phyloP scores from a whole-genome alignment of 2,797 vertebrate genomes.

The Tenualosa ilisha region DNA sequence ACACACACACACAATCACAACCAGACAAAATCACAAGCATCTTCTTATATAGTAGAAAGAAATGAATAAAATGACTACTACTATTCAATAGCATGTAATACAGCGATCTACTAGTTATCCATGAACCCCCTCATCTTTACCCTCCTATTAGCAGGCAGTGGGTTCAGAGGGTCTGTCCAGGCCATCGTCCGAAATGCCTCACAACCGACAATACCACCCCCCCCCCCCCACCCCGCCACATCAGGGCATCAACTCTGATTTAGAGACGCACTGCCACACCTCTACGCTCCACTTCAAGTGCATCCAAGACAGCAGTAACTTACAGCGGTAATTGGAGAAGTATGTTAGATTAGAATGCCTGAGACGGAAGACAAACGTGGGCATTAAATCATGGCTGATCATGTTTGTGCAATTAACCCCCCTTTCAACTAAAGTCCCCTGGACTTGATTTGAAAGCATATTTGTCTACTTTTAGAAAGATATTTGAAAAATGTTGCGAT shows the following conservation, averaged over 20 bases:
- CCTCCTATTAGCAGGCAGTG: background rate
- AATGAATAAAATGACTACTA: too few species aligned
- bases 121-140: background rate
- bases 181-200: background rate
- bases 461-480: background rate
- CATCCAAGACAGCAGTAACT: background rate
- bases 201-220: background rate
- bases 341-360: background rate
- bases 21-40: background rate
- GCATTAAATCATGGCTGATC: constrained; percentile 16
- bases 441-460: background rate
- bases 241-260: background rate
- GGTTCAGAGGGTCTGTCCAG: background rate
- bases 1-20: background rate
- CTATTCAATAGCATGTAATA: too few species aligned
- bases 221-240: background rate
- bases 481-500: background rate
- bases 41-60: too few species aligned
- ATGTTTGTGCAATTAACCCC: background rate
- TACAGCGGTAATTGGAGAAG: background rate
- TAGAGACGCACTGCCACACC: background rate
- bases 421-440: background rate
- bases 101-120: background rate
- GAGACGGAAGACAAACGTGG: background rate
- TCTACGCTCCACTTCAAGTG: background rate